These are phyloP conservation scores for Drosophila gunungcola DNA, from an alignment of 1,140 invertebrate genomes.

Conservation along the genomic window DNA sequence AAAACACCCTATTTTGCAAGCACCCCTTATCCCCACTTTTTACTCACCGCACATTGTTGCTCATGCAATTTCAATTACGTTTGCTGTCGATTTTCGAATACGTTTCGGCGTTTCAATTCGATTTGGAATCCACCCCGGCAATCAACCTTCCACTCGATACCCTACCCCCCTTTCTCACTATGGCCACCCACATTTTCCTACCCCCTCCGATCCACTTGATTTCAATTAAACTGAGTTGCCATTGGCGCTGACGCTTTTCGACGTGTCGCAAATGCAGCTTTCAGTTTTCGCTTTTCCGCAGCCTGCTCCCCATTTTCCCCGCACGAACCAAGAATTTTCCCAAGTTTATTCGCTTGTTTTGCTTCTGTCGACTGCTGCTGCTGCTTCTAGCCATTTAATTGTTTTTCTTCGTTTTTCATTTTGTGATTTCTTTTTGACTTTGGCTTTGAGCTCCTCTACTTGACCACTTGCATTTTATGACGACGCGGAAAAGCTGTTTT, in stretches of 20 bases:
- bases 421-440: constrained; percentile 58
- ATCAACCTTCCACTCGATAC: constrained; percentile 3
- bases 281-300: constrained; percentile 38
- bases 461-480: constrained; percentile 82
- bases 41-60: constrained; percentile 66
- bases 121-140: constrained; percentile 64
- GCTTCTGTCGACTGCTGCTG: constrained; percentile 50
- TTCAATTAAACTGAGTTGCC: constrained; percentile 81
- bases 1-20: not conserved
- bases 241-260: constrained; percentile 74
- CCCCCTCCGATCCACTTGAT: constrained; percentile 57
- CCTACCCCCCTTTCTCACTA: not conserved
- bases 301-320: not conserved
- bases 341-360: constrained; percentile 82
- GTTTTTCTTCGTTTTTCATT: constrained; percentile 80
- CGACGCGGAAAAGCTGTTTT: constrained; percentile 80
- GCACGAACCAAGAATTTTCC: not conserved
- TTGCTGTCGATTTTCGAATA: constrained; percentile 82
- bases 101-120: constrained; percentile 73
- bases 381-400: constrained; percentile 74
- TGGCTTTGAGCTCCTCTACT: constrained; percentile 34
- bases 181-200: constrained; percentile 1
- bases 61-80: constrained; percentile 83
- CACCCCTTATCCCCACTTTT: not conserved
- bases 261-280: constrained; percentile 77